Base-by-base conservation (phyloP, 2,888 invertebrate species). In the Bhutanitis thaidina region DNA sequence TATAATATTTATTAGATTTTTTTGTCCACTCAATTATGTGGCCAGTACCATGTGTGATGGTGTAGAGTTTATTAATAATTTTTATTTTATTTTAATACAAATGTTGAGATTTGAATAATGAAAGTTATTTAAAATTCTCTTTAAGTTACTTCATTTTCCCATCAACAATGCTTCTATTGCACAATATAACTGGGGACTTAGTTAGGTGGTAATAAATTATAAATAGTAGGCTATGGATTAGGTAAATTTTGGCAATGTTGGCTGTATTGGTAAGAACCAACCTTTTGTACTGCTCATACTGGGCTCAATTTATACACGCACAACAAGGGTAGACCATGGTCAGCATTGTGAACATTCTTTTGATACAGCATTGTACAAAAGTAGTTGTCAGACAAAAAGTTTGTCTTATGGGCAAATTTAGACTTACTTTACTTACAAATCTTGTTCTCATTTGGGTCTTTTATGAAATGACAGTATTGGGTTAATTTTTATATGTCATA, bases 181-280 rank as follows among this genome's bases (percentile, higher is more conserved):
- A 88, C 87, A 86, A 86, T 83, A 80, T 83, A 81, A 84, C 77
- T 76, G 69, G 73, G 78, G 34, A 34, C n/a, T 34, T 84, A 85
- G 84, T 80, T 85, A 86, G 85, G 84, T 76, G 69, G 77, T 81
- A 77, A 80, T 78, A 77, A 85, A 82, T 82, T 82, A 79, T 82
- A 77, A 79, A 80, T 76, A 74, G 72, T 82, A 81, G 77, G 74
- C 62, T 82, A 80, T 71, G 62, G 73, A 69, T 74, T 71, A 71
- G 70, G 55, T 71, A 68, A 64, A 69, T 63, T 62, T 64, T 55
- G 60, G 70, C 68, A 66, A 67, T 67, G 73, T 67, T 64, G 73
- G 61, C 66, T 59, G 66, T 49, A 60, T 51, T 51, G 47, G 52
- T 53, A 49, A 47, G 54, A 55, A 53, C 39, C 52, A 37, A 39